Percentiles rank a stretch among this genome's conserved stretches.
Conservation (phyloP, 2,797 vertebrate genomes). For the Takifugu ocellatus region DNA sequence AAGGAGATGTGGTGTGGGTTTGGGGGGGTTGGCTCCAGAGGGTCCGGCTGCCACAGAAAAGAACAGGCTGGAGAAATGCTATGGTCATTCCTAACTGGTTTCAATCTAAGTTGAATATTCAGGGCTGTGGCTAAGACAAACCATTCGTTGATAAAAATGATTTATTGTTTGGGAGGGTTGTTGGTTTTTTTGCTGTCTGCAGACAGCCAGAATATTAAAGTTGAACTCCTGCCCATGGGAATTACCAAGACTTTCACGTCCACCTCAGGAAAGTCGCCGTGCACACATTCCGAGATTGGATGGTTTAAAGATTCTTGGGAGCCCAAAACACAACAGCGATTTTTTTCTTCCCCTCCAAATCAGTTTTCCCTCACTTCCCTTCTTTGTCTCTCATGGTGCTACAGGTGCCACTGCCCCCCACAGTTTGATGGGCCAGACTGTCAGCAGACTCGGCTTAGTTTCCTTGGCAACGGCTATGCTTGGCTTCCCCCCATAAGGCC, state of each 20-base stretch:
- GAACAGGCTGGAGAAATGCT: slow-evolving; percentile 36
- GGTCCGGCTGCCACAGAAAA: slow-evolving; percentile 52
- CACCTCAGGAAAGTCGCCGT: slow-evolving; percentile 1
- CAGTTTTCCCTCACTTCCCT: slow-evolving; percentile 33
- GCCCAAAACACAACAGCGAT: slow-evolving; percentile 2
- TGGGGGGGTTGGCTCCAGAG: slow-evolving; percentile 46
- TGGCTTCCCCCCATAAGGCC: slow-evolving; percentile 84
- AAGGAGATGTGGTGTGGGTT: slow-evolving; percentile 42
- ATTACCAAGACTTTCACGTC: slow-evolving; percentile 37
- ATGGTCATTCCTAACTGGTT: slow-evolving; percentile 63
- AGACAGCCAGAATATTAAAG: slow-evolving; percentile 14
- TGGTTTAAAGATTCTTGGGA: slow-evolving; percentile 28
- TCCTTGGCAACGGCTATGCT: slow-evolving; percentile 85
- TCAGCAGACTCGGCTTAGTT: slow-evolving; percentile 83
- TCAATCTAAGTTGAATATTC: slow-evolving; percentile 54
- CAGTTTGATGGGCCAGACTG: slow-evolving; percentile 82
- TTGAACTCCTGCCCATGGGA: slow-evolving; percentile 18
- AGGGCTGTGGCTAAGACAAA: slow-evolving; percentile 33
- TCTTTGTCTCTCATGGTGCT: slow-evolving; percentile 24
- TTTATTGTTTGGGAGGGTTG: not conserved
- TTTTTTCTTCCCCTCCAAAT: slow-evolving; percentile 32
- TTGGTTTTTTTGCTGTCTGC: not conserved
- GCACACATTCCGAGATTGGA: slow-evolving; percentile 26
- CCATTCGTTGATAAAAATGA: slow-evolving; percentile 39
- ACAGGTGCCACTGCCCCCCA: slow-evolving; percentile 82